Base-by-base conservation (phyloP, 2,888 invertebrate species). In the Andrena marginata region DNA sequence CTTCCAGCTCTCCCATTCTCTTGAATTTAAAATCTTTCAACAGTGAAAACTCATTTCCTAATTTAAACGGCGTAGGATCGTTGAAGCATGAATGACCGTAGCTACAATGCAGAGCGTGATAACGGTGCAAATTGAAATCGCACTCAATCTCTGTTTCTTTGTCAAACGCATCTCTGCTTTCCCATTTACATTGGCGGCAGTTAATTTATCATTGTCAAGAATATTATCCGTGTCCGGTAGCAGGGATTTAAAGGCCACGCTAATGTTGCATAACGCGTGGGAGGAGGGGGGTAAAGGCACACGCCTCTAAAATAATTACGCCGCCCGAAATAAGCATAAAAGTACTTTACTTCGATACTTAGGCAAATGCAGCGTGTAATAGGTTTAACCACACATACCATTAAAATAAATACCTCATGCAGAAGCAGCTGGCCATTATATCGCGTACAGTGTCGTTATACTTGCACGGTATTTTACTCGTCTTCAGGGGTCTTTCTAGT, bases 131-230 rank as follows among this genome's bases (percentile, higher is more conserved):
- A 77, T 77, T 77, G 33, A 78, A 77, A 62, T 56, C 26, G 10
- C 54, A 26, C 31, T 63, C 26, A n/a, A 62, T 78, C 68, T n/a
- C 42, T 3, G 56, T 74, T 59, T 26, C 65, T 67, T 49, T 56
- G 23, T 10, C n/a, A 42, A n/a, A 20, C 10, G 54, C 10, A 8
- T 42, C n/a, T 35, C 20, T n/a, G 51, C 51, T 13, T 10, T 62
- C 35, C 29, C 29, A 68, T 80, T 86, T 29, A 56, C 56, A 56
- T 7, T 7, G 48, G 31, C 59, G 23, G 16, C 49, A n/a, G 29
- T 78, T 80, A 76, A 87, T 87, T 71, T 80, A 80, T 82, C 82
- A 82, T 77, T 63, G 82, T 78, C 78, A 59, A 5, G 35, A 29
- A 60, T 63, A 76, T 85, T 82, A 71, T 68, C 51, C 68, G 35